phyloP scores from a whole-genome alignment of 2,888 invertebrate species.

The Pollenia angustigena region DNA sequence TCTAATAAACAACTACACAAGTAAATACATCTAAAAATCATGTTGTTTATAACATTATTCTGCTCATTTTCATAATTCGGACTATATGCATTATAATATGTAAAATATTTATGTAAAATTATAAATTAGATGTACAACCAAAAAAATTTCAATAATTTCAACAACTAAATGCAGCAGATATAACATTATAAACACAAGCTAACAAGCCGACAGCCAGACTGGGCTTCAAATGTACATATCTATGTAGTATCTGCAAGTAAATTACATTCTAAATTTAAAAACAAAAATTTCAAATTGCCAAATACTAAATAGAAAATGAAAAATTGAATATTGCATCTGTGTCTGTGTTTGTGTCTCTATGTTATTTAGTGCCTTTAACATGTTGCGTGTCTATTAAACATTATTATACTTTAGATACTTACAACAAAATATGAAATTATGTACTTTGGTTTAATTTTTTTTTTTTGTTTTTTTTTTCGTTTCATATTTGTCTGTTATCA shows the following conservation, averaged over 20 bases:
- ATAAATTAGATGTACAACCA: constrained; percentile 46
- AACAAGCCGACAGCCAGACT: not conserved
- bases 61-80: constrained; percentile 27
- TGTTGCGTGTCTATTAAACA: constrained; percentile 68
- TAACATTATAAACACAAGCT: constrained; percentile 2
- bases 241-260: too few relatives aligned
- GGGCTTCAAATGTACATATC: too few relatives aligned
- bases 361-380: constrained; percentile 37
- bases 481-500: constrained; percentile 56
- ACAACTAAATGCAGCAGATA: constrained; percentile 55
- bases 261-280: constrained; percentile 56
- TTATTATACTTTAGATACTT: constrained; percentile 43
- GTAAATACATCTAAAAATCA: constrained; percentile 45
- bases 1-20: not conserved
- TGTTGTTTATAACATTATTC: constrained; percentile 41
- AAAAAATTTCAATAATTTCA: constrained; percentile 53
- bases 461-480: constrained; percentile 12
- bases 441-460: constrained; percentile 52
- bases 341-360: not conserved
- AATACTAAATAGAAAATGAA: constrained; percentile 49
- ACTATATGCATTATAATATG: constrained; percentile 32
- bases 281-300: constrained; percentile 34
- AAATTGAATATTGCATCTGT: constrained; percentile 15
- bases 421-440: constrained; percentile 66
- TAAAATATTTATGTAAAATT: constrained; percentile 44